Evolutionary conservation across 2,888 invertebrate species (phyloP), one percentile per base, ranked within the genome.

Genomic region (Mesoligia furuncula): DNA sequence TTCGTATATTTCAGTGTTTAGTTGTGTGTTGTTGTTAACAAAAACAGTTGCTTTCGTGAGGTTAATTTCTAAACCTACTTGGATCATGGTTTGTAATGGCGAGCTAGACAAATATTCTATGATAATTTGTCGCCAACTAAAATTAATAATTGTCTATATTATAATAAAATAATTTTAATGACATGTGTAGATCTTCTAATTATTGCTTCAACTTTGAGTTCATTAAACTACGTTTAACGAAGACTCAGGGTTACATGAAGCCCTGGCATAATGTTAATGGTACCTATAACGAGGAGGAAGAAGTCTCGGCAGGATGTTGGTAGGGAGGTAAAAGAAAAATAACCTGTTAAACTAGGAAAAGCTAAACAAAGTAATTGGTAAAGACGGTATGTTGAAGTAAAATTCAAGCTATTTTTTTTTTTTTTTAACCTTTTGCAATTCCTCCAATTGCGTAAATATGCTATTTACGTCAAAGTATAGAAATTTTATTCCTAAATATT

Each of bases 231-330:
- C 0, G 17, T 24, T 45, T 64, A 70, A 77, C 15, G 27, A 69
- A 36, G 24, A n/a, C 54, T 69, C 13, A 2, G 4, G 36, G 42
- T n/a, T 20, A 77, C 45, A 17, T n/a, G 45, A 77, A 17, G 54
- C 69, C 31, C 1, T 64, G 54, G n/a, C 62, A n/a, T 78, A 17
- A 15, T 39, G 3, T 77, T n/a, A n/a, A n/a, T n/a, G n/a, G n/a
- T 64, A 24, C 54, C 9, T 20, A 5, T 64, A 77, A 64, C 69
- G 27, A 54, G 54, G 27, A 17, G 3, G 42, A 54, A 69, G 6
- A 42, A 68, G 31, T 8, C n/a, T 61, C 11, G 9, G 13, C 9
- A 67, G 24, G 20, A 62, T 54, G 31, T 76, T n/a, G n/a, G n/a
- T 42, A 42, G 0, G 42, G 15, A 70, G 69, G 57, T 20, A 57